Evolutionary conservation across 37 sponge, comb jelly and placozoan genomes (phyloP), one percentile per base, ranked within the genome.

Genomic region (Ianthella basta): DNA sequence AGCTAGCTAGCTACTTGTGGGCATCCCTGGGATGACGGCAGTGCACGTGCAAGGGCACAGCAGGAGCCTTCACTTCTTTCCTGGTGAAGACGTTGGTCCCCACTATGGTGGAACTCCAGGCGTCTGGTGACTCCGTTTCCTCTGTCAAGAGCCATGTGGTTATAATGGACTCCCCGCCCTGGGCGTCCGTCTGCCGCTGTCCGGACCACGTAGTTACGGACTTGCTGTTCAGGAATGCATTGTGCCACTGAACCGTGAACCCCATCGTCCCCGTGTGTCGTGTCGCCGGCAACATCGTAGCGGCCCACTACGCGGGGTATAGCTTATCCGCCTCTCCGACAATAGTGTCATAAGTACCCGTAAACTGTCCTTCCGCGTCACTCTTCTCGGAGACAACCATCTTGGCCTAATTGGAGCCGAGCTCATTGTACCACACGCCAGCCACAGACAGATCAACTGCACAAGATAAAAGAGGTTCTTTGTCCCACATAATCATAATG

Each of bases 121-220:
- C 34, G 56, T 33, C 61, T 56, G 53, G 36, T 1, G 33, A 8
- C 24, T 12, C 25, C 60, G 24, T 59, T 1, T 56, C 56, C 33
- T 12, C 13, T 8, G 81, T 80, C 38, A 80, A 56, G 35, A 80
- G 60, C 81, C 81, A 80, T 2, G 81, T 80, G 8, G 81, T 80
- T 14, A 25, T 3, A 15, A 80, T 57, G 14, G 12, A 16, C 24
- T 60, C 32, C 30, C 15, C 13, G 0, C 36, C 25, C 2, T 2
- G 3, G 60, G 54, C 60, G 36, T 80, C 81, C 33, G 56, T 0
- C 81, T 37, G 33, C 4, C 81, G 53, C 60, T 80, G 81, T 33
- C 81, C 81, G 24, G 60, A 80, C 81, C 81, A 80, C 14, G 81
- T 53, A 20, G 60, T 60, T 15, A 59, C 55, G 59, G 81, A 80